Percentiles rank a stretch among this genome's conserved stretches.
Evolutionary conservation across 1,140 invertebrate genomes (phyloP).

Genomic region (Zophobas atratus): DNA sequence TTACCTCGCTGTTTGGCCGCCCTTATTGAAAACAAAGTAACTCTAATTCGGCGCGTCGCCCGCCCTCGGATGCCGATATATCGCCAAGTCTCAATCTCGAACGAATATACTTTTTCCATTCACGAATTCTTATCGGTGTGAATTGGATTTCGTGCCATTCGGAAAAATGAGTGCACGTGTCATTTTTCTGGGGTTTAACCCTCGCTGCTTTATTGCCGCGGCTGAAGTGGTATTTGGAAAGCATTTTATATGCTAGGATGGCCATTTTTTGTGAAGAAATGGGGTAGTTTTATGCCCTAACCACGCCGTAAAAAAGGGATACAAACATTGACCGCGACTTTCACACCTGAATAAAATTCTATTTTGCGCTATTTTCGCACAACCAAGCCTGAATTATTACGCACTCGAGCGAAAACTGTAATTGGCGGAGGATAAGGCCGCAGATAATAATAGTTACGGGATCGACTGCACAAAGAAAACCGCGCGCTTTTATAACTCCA

Average conservation of each 20-base stretch:
- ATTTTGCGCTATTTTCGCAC: neutral
- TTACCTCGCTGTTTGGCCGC: slow-evolving; percentile 27
- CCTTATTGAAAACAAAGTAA: slow-evolving; percentile 28
- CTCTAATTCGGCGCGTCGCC: slow-evolving; percentile 10
- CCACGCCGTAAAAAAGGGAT: slow-evolving; percentile 41
- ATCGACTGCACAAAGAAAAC: no score
- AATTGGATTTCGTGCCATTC: slow-evolving; percentile 49
- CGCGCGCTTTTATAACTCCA: no score
- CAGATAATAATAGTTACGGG: no score
- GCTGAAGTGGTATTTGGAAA: slow-evolving; percentile 49
- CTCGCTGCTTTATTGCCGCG: slow-evolving; percentile 45
- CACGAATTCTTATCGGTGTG: slow-evolving; percentile 45
- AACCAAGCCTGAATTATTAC: no score
- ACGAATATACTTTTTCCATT: slow-evolving; percentile 46
- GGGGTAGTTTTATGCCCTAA: slow-evolving; percentile 37
- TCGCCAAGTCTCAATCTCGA: slow-evolving; percentile 42
- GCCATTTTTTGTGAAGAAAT: slow-evolving; percentile 46
- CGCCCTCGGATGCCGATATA: neutral
- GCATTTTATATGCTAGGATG: slow-evolving; percentile 49
- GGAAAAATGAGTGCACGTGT: slow-evolving; percentile 47
- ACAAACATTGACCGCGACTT: slow-evolving; percentile 30
- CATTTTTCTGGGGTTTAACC: slow-evolving; percentile 49
- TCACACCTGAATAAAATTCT: slow-evolving; percentile 32
- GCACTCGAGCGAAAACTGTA: no score
- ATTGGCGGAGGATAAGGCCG: no score